phyloP scores from a whole-genome alignment of 2,888 invertebrate species.

The Autographa gamma region DNA sequence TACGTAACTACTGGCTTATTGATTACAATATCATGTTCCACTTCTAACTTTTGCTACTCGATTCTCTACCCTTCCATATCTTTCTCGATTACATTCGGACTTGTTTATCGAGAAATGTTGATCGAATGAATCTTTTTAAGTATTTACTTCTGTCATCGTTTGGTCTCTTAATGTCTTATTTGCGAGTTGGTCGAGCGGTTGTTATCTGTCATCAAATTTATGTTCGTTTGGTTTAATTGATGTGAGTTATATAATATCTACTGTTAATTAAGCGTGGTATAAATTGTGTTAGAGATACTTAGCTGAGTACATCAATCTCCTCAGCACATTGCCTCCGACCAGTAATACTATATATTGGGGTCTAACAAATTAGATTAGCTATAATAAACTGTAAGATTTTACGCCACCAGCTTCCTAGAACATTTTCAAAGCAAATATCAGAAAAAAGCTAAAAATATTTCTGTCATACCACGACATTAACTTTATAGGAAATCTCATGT shows the following conservation, averaged over 20 bases:
- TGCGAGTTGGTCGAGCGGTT: slow-evolving; percentile 21
- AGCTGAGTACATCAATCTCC: slow-evolving; percentile 36
- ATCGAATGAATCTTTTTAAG: slow-evolving; percentile 40
- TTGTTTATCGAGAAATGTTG: slow-evolving; percentile 16
- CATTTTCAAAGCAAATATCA: slow-evolving; percentile 30
- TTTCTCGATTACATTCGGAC: neutral
- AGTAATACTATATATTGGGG: slow-evolving; percentile 52
- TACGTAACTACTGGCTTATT: slow-evolving; percentile 58
- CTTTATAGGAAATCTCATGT: slow-evolving; percentile 39
- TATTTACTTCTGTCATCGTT: slow-evolving; percentile 39
- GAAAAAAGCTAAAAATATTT: slow-evolving; percentile 23
- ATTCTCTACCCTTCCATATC: slow-evolving; percentile 1
- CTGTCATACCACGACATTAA: slow-evolving; percentile 24
- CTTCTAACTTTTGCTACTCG: slow-evolving; percentile 26
- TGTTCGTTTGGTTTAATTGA: slow-evolving; percentile 16
- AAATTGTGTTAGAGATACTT: slow-evolving; percentile 27
- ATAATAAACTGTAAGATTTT: slow-evolving; percentile 55
- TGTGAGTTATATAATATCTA: slow-evolving; percentile 16
- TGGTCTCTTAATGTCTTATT: slow-evolving; percentile 30
- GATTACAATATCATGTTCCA: slow-evolving; percentile 56
- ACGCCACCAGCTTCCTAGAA: slow-evolving; percentile 42
- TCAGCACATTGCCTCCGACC: slow-evolving; percentile 52
- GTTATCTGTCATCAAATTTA: slow-evolving; percentile 41
- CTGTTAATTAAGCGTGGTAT: slow-evolving; percentile 13
- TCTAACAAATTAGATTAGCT: slow-evolving; percentile 63